Percentiles rank a stretch among this genome's conserved stretches.
Evolutionary conservation across 2,888 invertebrate species (phyloP).

Genomic region (Oconnorella tubifera): DNA sequence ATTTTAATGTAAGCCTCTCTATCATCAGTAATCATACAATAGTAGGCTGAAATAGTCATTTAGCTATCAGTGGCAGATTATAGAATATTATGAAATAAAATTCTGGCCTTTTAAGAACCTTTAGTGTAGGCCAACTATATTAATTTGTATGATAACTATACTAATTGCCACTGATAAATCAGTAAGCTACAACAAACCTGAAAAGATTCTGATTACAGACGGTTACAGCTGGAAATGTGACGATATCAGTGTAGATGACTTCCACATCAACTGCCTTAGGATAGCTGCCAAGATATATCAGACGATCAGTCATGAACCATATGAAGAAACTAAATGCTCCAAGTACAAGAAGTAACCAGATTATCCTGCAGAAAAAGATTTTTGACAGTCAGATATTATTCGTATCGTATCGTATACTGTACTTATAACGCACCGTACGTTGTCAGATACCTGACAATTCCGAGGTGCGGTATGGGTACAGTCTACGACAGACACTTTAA

Average conservation of each 20-base stretch:
- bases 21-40: too few relatives aligned
- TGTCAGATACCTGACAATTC: too few relatives aligned
- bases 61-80: too few relatives aligned
- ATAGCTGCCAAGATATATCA: conserved; percentile 24
- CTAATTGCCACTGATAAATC: too few relatives aligned
- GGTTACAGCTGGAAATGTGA: conserved; percentile 35
- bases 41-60: too few relatives aligned
- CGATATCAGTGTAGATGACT: conserved; percentile 34
- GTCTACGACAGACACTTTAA: too few relatives aligned
- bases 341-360: conserved; percentile 29
- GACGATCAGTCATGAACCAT: conserved; percentile 33
- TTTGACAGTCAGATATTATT: not conserved
- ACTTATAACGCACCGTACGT: too few relatives aligned
- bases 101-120: not conserved
- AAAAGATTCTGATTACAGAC: conserved; percentile 38
- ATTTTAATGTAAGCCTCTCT: too few relatives aligned
- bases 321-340: conserved; percentile 30
- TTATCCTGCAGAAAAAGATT: conserved; percentile 26
- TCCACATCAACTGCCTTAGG: conserved; percentile 35
- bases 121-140: not conserved
- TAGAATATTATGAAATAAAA: not conserved
- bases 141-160: too few relatives aligned
- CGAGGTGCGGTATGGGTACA: too few relatives aligned
- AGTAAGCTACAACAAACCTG: too few relatives aligned
- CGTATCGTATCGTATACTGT: too few relatives aligned